Evolutionary conservation across 2,888 invertebrate species (phyloP), one percentile per base, ranked within the genome.

Genomic region (Drosophila fungiperda): DNA sequence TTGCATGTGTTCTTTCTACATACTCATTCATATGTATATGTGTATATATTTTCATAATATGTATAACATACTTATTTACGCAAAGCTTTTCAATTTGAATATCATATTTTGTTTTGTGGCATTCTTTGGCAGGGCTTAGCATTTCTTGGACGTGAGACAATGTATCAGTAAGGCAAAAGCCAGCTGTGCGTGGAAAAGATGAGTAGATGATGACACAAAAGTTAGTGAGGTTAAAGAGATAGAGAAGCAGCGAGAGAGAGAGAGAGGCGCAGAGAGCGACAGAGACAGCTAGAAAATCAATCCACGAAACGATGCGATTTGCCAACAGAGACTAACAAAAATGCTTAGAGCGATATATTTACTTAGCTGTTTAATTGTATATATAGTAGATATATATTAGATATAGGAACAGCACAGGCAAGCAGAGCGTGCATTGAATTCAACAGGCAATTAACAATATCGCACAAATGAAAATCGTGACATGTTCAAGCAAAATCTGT

Each of bases 91-190:
- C 79, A 84, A 87, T 87, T 89, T 87, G 76, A 89, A 89, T 84
- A 84, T 87, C 82, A 84, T 82, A 74, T 78, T 84, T 81, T 63
- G 50, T 65, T 70, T 70, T 78, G 64, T 77, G 65, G 82, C 87
- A 82, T 82, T 76, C 82, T 89, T 73, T 68, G 67, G 69, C 52
- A 53, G 70, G 76, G 69, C 80, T 84, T 91, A 92, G 81, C 86
- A 85, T 90, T 88, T 90, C 73, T 86, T 76, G 78, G 84, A 88
- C 87, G 89, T 89, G 63, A 91, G 84, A 83, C 92, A 91, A 86
- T 92, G 81, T 81, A 91, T 81, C 73, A 92, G 89, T 84, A 84
- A 75, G 75, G 86, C 78, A 82, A 92, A 92, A 79, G 90, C 85
- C 91, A 92, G 86, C 91, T 92, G 89, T 82, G 91, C 85, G 74